Percentiles rank a stretch among this genome's conserved stretches.
Conservation (phyloP, 2,797 vertebrate species). For the Cyprinella venusta region DNA sequence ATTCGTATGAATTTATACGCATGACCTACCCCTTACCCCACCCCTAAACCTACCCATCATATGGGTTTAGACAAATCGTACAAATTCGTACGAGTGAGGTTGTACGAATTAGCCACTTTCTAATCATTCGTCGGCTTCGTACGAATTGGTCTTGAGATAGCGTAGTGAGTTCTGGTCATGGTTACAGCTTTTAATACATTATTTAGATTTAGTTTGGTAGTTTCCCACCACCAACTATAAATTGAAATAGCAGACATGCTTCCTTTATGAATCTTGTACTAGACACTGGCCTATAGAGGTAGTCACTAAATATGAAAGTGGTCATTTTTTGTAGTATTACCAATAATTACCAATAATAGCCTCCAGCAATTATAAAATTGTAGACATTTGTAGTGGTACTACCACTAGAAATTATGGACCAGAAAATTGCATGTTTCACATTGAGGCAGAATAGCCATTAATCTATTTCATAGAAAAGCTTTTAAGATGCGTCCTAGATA, state of each 20-base stretch:
- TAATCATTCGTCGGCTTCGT: too few relatives aligned
- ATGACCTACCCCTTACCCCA: too few relatives aligned
- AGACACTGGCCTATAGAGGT: neutral
- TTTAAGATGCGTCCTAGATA: constrained; percentile 12
- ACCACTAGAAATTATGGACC: neutral
- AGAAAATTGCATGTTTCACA: neutral
- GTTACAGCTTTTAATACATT: too few relatives aligned
- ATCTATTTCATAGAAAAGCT: constrained; percentile 30
- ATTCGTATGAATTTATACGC: too few relatives aligned
- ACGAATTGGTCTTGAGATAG: too few relatives aligned
- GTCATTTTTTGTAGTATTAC: constrained; percentile 1
- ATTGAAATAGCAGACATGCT: neutral
- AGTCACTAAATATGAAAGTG: neutral
- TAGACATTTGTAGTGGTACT: neutral
- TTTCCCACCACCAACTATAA: neutral
- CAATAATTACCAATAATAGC: neutral
- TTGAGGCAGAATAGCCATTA: constrained; percentile 16
- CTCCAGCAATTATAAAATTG: neutral
- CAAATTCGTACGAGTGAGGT: too few relatives aligned
- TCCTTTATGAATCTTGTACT: neutral
- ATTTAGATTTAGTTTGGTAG: neutral
- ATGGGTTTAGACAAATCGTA: too few relatives aligned
- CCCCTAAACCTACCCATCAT: too few relatives aligned
- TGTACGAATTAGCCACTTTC: too few relatives aligned
- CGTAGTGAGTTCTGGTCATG: too few relatives aligned